These are phyloP conservation scores for Herpetotheres cachinnans DNA, from an alignment of 2,113 vertebrate species.

Conservation along the genomic window DNA sequence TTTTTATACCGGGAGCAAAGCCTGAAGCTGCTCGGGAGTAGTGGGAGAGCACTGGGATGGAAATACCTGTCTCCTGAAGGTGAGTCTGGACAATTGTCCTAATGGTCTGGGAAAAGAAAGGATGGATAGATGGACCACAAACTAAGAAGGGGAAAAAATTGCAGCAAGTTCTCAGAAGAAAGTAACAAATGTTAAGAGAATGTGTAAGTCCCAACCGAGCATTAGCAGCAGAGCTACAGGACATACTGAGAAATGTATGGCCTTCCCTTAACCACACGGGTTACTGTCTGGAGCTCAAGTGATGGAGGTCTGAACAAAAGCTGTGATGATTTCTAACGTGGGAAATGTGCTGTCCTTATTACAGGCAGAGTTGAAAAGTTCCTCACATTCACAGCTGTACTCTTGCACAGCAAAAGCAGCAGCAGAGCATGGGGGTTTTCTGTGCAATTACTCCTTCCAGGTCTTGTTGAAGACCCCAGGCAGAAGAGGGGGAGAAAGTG, in stretches of 20 bases:
- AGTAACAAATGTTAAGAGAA: not conserved
- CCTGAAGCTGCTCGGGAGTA: not conserved
- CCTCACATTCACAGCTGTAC: not conserved
- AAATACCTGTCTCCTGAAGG: not conserved
- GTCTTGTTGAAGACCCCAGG: not conserved
- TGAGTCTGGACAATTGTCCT: not conserved
- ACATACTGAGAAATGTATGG: not conserved
- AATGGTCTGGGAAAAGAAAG: not conserved
- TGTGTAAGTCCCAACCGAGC: not conserved
- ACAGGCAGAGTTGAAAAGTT: not conserved
- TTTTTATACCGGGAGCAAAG: not conserved
- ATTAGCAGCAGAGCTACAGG: not conserved
- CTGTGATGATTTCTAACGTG: not conserved
- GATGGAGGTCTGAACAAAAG: not conserved
- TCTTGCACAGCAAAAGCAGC: not conserved
- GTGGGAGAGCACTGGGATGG: not conserved
- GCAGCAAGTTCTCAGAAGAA: not conserved
- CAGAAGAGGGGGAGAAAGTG: not conserved
- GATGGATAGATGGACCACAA: not conserved
- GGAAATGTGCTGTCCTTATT: not conserved
- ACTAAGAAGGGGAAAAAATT: not conserved
- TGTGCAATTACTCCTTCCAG: not conserved
- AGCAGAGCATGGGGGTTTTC: not conserved
- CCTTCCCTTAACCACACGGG: not conserved
- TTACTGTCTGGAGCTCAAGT: not conserved